Evolutionary conservation across 2,797 vertebrate genomes (phyloP).

Genomic region (Apodemus agrarius): DNA sequence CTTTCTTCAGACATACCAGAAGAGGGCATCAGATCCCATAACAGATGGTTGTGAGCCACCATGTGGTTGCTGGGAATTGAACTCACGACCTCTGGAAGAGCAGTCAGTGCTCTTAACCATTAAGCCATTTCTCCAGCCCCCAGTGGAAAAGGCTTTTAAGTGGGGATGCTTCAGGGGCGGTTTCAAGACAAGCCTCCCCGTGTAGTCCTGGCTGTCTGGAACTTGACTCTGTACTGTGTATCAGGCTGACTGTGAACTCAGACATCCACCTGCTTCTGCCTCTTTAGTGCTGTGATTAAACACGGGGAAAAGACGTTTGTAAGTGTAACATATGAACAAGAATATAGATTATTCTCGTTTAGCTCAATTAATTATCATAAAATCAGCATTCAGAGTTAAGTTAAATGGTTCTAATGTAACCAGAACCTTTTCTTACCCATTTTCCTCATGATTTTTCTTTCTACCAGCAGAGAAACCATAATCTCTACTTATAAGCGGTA

Average conservation of each 20-base stretch:
- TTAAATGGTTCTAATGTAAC: neutral
- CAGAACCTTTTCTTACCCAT: neutral
- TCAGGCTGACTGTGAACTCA: neutral
- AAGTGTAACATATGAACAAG: neutral
- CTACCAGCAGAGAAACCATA: neutral
- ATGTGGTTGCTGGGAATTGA: too few species aligned
- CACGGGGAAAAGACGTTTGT: neutral
- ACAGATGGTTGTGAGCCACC: too few species aligned
- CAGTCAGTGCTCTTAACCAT: too few species aligned
- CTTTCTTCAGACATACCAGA: too few species aligned
- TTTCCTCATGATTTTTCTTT: neutral
- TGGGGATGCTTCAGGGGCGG: neutral
- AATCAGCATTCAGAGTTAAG: neutral
- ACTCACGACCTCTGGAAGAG: too few species aligned
- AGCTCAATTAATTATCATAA: neutral
- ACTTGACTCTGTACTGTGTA: neutral
- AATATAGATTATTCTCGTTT: neutral
- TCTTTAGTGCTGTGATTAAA: neutral
- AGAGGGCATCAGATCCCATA: too few species aligned
- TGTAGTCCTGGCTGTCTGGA: neutral
- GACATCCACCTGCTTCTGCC: neutral
- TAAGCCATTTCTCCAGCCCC: too few species aligned
- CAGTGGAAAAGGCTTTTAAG: neutral
- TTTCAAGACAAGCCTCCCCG: neutral
- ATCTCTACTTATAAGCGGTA: too few species aligned